phyloP scores from a whole-genome alignment of 2,888 invertebrate species.

The Melanostoma scalare region DNA sequence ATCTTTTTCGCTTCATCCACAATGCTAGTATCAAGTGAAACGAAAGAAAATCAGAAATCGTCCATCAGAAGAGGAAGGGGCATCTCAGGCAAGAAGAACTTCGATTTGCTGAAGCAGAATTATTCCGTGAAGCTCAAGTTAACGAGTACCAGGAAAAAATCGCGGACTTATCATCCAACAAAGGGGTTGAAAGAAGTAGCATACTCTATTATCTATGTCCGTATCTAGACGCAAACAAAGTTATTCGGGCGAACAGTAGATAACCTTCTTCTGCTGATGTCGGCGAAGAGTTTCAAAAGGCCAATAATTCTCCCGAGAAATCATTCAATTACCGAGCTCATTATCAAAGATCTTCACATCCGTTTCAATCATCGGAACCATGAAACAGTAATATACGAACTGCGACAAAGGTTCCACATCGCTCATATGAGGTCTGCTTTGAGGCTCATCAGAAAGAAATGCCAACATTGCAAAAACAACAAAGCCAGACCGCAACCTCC shows the following conservation, averaged over 20 bases:
- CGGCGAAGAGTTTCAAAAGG: not conserved
- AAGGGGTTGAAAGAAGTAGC: not conserved
- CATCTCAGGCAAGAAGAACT: too few relatives aligned
- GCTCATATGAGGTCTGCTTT: not conserved
- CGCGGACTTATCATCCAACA: too few relatives aligned
- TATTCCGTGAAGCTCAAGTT: too few relatives aligned
- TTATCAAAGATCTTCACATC: not conserved
- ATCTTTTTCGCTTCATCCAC: too few relatives aligned
- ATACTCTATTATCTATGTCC: not conserved
- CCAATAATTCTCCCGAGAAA: conserved; percentile 7
- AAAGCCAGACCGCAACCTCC: not conserved
- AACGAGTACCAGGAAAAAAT: too few relatives aligned
- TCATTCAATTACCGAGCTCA: not conserved
- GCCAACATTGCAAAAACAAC: not conserved
- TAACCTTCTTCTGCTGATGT: not conserved
- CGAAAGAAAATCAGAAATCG: too few relatives aligned
- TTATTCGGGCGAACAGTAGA: conserved; percentile 14
- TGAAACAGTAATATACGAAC: conserved; percentile 16
- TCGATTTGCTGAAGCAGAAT: too few relatives aligned
- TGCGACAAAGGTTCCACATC: conserved; percentile 12
- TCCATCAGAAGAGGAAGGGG: too few relatives aligned
- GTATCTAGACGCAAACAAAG: not conserved
- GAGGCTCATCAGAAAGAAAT: not conserved
- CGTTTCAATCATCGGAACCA: not conserved
- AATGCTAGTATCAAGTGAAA: too few relatives aligned